phyloP scores from a whole-genome alignment of 2,797 vertebrate species.

The Champsocephalus esox region DNA sequence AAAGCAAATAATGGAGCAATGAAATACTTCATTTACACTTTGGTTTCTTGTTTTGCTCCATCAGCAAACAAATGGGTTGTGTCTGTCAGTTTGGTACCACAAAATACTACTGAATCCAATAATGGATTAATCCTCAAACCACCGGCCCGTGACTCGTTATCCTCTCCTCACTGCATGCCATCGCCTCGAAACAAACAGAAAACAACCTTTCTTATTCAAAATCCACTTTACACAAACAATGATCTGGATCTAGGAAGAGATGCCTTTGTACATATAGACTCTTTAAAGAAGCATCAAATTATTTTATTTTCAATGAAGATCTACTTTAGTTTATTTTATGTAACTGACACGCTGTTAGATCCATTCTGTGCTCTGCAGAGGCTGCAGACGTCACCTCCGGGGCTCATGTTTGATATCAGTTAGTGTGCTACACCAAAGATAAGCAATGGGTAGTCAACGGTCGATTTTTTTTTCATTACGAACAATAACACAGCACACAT shows the following conservation, averaged over 20 bases:
- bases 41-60: constrained; percentile 35
- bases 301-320: constrained; percentile 66
- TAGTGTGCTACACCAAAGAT: constrained; percentile 72
- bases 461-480: constrained; percentile 61
- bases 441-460: constrained; percentile 68
- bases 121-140: constrained; percentile 26
- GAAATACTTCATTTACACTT: constrained; percentile 34
- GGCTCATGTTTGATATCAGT: constrained; percentile 63
- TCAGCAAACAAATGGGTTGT: constrained; percentile 41
- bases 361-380: constrained; percentile 60
- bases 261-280: constrained; percentile 77
- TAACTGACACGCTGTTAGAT: constrained; percentile 49
- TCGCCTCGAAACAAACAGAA: constrained; percentile 66
- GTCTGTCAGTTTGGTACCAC: constrained; percentile 31
- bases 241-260: constrained; percentile 77
- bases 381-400: constrained; percentile 40
- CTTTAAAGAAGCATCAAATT: constrained; percentile 61
- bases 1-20: constrained; percentile 47
- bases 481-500: constrained; percentile 80
- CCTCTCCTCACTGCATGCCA: constrained; percentile 32
- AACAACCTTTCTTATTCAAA: constrained; percentile 73
- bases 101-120: constrained; percentile 44
- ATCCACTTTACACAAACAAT: constrained; percentile 77
- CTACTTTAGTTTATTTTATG: constrained; percentile 60
- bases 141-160: constrained; percentile 22